phyloP scores from a whole-genome alignment of 1,140 invertebrate species.

The Drepana arcuata region DNA sequence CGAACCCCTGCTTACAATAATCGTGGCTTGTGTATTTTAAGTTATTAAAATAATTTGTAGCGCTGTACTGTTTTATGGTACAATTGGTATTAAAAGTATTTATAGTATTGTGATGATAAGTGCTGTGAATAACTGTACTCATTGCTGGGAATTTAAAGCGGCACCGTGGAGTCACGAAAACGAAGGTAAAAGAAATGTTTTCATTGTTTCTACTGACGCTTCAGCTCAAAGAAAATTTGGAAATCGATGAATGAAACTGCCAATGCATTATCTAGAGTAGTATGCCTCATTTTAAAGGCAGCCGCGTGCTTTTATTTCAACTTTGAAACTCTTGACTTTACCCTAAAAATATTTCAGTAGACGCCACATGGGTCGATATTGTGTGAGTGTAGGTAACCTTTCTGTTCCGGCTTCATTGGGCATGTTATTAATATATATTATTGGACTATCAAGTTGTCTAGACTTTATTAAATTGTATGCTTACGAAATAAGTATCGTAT shows the following conservation, averaged over 20 bases:
- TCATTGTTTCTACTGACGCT: slow-evolving; percentile 63
- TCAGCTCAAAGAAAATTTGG: slow-evolving; percentile 36
- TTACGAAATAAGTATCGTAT: no score
- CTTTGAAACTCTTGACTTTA: no score
- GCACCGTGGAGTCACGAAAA: slow-evolving; percentile 72
- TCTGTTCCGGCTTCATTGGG: no score
- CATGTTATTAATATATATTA: no score
- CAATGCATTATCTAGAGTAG: no score
- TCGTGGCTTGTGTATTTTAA: slow-evolving; percentile 61
- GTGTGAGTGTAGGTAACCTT: no score
- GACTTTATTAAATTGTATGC: no score
- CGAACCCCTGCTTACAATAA: slow-evolving; percentile 55
- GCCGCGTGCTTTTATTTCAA: no score
- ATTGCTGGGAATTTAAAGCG: slow-evolving; percentile 66
- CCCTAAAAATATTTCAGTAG: no score
- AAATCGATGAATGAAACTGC: slow-evolving; percentile 40
- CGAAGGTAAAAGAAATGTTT: slow-evolving; percentile 68
- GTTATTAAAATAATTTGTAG: slow-evolving; percentile 39
- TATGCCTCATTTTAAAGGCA: no score
- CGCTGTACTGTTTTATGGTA: slow-evolving; percentile 57
- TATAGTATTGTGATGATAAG: slow-evolving; percentile 70
- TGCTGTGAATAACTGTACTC: slow-evolving; percentile 68
- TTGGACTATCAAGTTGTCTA: no score
- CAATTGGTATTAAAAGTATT: slow-evolving; percentile 43
- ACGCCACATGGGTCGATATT: no score